Percentiles rank a stretch among this genome's conserved stretches.
phyloP scores from a whole-genome alignment of 2,113 vertebrate species.

The Thinocorus orbignyianus region DNA sequence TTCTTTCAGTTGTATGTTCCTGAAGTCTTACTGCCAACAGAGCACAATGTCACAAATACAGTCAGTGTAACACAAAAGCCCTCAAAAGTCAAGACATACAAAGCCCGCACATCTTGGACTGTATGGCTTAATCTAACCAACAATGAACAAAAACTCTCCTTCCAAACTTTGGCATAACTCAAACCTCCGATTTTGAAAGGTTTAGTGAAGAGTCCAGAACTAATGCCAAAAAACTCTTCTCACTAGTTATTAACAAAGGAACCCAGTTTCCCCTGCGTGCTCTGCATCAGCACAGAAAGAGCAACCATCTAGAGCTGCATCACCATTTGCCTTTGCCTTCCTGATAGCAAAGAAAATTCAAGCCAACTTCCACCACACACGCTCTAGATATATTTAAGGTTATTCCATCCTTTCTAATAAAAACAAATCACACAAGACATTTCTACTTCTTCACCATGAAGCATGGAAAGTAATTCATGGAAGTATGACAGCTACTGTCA shows the following conservation, averaged over 20 bases:
- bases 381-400: not conserved
- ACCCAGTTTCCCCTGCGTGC: not conserved
- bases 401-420: not conserved
- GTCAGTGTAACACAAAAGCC: not conserved
- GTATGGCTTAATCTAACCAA: not conserved
- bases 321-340: not conserved
- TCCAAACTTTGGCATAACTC: not conserved
- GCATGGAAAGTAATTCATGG: not conserved
- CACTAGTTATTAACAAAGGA: not conserved
- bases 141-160: not conserved
- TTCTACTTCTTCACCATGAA: not conserved
- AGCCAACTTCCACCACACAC: not conserved
- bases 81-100: not conserved
- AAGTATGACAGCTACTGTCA: not conserved
- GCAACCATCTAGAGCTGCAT: not conserved
- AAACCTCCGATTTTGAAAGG: not conserved
- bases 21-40: not conserved
- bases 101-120: not conserved
- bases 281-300: not conserved
- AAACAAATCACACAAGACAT: not conserved
- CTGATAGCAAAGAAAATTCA: not conserved
- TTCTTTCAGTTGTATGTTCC: not conserved
- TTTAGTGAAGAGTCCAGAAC: not conserved
- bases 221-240: not conserved
- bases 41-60: not conserved